Evolutionary conservation across 1,140 invertebrate genomes (phyloP).

Genomic region (Anadara kagoshimensis): DNA sequence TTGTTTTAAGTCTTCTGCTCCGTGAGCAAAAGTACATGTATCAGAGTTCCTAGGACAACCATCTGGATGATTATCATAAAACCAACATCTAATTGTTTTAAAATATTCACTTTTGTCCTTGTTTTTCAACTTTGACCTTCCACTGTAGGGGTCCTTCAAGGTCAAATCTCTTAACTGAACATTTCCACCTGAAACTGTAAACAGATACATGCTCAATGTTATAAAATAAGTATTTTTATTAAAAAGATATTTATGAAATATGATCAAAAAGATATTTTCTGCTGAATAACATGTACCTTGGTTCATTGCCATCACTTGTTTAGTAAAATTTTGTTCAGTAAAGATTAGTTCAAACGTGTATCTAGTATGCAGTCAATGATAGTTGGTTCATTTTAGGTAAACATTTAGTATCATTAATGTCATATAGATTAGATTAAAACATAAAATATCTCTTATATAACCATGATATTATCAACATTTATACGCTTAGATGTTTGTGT

Average conservation of each 20-base stretch:
- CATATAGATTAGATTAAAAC: too few species aligned
- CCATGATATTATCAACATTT: too few species aligned
- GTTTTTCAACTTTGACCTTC: slow-evolving; percentile 40
- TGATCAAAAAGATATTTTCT: too few species aligned
- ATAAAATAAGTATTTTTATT: neutral
- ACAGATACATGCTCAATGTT: neutral
- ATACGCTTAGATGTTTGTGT: too few species aligned
- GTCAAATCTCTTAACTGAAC: slow-evolving; percentile 81
- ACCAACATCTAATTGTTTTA: slow-evolving; percentile 87
- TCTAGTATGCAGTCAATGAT: too few species aligned
- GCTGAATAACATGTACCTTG: too few species aligned
- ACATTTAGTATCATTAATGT: too few species aligned
- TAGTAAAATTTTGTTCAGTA: too few species aligned
- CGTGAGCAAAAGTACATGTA: slow-evolving; percentile 85
- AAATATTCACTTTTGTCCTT: slow-evolving; percentile 70
- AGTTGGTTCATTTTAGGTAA: too few species aligned
- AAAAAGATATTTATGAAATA: neutral
- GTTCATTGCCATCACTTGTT: too few species aligned
- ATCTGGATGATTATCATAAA: slow-evolving; percentile 89
- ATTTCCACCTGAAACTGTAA: slow-evolving; percentile 79
- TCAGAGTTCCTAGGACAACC: slow-evolving; percentile 84
- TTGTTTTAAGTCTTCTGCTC: slow-evolving; percentile 55
- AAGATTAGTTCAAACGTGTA: too few species aligned
- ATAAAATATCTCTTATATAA: too few species aligned
- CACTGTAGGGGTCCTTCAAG: slow-evolving; percentile 49